Evolutionary conservation across 2,888 invertebrate species (phyloP), one percentile per base, ranked within the genome.

Genomic region (Drosophila subquinaria): DNA sequence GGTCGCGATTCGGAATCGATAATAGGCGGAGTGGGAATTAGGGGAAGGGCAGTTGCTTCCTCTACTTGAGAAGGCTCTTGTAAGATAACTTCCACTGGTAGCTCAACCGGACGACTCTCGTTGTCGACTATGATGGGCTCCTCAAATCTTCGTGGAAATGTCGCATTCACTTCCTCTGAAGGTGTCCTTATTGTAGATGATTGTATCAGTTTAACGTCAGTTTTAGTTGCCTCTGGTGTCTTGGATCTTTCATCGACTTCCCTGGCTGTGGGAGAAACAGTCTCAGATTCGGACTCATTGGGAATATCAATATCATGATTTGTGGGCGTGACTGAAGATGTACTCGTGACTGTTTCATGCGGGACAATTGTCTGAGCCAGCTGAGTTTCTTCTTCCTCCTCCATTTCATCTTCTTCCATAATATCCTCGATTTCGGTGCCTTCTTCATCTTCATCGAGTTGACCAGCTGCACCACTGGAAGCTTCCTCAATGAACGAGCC

Each of bases 401-500:
- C 76, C 81, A 33, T 43, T 61, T 62, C 71, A 23, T 70, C 68
- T 3, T 73, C 83, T 56, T 82, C 84, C 33, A 76, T 72, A 13
- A 86, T 79, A 30, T 81, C 83, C 27, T 91, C 89, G 23, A 82
- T 87, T 56, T 87, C 89, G 3, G 88, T 88, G 20, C 62, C 67
- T 20, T 81, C 81, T 1, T 79, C 81, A 17, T 90, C 90, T 38
- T 83, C 85, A 48, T 89, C 83, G 17, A 23, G 60, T 17, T 69
- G 42, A 1, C 27, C 69, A 3, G 17, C 76, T 10, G 74, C 68
- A 2, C 77, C 78, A 43, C 90, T 86, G 2, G 90, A 82, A 63
- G 81, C 91, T 4, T 91, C 89, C 27, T 87, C 91, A 73, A 85
- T 90, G 71, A 82, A 91, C 83, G 83, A 84, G 2, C 90, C 86